A percentile compares a stretch with the other conserved stretches of the same genome.
These are phyloP conservation scores for Lophotis ruficrista DNA, from an alignment of 2,113 vertebrate genomes.

Conservation along the genomic window DNA sequence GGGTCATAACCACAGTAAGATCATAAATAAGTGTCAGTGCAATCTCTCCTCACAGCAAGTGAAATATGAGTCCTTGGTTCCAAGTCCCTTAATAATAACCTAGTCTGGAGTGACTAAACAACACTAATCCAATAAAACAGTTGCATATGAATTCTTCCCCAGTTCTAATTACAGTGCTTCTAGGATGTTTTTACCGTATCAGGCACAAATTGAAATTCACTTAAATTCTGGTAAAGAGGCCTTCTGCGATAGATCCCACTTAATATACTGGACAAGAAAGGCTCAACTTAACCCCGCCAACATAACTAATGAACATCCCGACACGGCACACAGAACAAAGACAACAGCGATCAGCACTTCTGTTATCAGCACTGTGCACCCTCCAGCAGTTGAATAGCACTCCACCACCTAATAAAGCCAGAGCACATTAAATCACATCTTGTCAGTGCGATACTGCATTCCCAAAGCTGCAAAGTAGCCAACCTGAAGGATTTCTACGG, in stretches of 20 bases:
- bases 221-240: conserved; percentile 30
- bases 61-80: background rate
- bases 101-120: background rate
- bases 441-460: background rate
- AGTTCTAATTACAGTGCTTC: background rate
- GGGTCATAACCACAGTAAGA: background rate
- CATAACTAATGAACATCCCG: conserved; percentile 78
- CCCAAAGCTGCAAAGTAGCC: background rate
- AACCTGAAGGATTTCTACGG: background rate
- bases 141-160: background rate
- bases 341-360: conserved; percentile 57
- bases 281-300: conserved; percentile 46
- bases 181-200: background rate
- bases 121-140: background rate
- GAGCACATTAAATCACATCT: conserved; percentile 74
- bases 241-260: background rate
- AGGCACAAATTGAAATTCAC: background rate
- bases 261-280: conserved; percentile 27
- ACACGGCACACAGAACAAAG: conserved; percentile 43
- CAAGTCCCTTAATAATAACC: background rate
- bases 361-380: conserved; percentile 84
- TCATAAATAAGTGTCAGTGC: background rate
- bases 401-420: conserved; percentile 71
- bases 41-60: background rate
- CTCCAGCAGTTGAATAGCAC: conserved; percentile 62